Conservation (phyloP, 2,888 invertebrate genomes). For the Eretmocerus hayati region DNA sequence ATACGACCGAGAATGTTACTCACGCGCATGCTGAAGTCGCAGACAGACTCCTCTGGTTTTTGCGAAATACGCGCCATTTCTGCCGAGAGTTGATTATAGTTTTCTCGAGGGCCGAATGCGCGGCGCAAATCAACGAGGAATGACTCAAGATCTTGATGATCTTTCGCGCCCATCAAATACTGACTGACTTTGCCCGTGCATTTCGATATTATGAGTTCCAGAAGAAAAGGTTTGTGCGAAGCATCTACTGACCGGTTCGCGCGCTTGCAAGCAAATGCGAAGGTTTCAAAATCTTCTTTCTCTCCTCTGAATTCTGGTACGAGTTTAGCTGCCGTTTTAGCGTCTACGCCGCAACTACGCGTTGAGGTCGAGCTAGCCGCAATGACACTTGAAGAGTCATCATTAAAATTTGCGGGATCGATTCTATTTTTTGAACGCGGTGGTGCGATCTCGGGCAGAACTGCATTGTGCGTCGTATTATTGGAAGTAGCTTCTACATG, state of each 20-base stretch:
- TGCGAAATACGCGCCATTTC: not conserved
- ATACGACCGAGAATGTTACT: not conserved
- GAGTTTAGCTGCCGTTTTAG: not conserved
- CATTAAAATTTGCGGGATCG: too few species aligned
- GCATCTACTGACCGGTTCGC: not conserved
- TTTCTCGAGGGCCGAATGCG: not conserved
- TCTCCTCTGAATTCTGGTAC: not conserved
- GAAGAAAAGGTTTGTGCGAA: not conserved
- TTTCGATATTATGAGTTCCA: not conserved
- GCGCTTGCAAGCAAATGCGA: not conserved
- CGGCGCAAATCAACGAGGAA: not conserved
- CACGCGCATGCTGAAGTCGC: not conserved
- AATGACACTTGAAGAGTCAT: too few species aligned
- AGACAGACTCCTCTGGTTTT: not conserved
- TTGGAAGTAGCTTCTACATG: too few species aligned
- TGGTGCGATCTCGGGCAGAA: too few species aligned
- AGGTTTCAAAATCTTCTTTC: not conserved
- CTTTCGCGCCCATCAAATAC: not conserved
- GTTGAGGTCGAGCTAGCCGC: too few species aligned
- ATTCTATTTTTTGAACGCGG: too few species aligned
- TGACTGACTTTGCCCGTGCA: not conserved
- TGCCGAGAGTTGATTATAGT: not conserved
- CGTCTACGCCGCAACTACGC: too few species aligned
- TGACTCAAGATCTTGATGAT: not conserved
- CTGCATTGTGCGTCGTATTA: too few species aligned